Percentiles rank a stretch among this genome's conserved stretches.
phyloP scores from a whole-genome alignment of 2,113 vertebrate species.

The Elephas maximus region DNA sequence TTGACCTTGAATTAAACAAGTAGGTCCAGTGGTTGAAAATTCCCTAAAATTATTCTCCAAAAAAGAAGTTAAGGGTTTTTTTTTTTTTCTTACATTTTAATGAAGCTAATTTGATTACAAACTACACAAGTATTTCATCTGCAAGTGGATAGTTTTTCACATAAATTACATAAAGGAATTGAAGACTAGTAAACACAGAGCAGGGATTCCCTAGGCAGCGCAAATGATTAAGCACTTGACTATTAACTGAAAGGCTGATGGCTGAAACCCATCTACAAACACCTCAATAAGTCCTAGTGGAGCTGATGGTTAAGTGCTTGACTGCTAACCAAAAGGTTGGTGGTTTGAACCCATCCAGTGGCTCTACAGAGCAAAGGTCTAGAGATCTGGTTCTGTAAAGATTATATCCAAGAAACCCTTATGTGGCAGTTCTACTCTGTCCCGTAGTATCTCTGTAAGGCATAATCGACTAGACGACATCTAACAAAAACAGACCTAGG shows the following conservation, averaged over 20 bases:
- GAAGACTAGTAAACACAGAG: neutral
- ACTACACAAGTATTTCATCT: neutral
- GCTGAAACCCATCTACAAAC: neutral
- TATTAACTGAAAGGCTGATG: neutral
- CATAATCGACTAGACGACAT: too few relatives aligned
- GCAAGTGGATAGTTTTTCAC: neutral
- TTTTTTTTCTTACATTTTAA: neutral
- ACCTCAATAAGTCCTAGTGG: neutral
- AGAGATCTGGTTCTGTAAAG: too few relatives aligned
- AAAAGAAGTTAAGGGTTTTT: neutral
- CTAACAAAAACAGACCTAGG: too few relatives aligned
- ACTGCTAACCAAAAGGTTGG: too few relatives aligned
- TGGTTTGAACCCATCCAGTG: too few relatives aligned
- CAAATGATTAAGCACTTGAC: neutral
- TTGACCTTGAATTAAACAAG: neutral
- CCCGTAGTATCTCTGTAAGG: too few relatives aligned
- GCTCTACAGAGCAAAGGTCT: too few relatives aligned
- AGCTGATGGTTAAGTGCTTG: neutral
- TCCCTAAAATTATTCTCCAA: neutral
- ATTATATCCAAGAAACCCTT: too few relatives aligned
- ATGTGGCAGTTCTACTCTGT: too few relatives aligned
- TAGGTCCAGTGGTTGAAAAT: neutral
- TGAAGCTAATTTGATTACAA: neutral
- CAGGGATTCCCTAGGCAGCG: too few relatives aligned
- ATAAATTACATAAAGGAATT: neutral